Base-by-base conservation (phyloP, 2,797 vertebrate genomes). In the Carapus acus region DNA sequence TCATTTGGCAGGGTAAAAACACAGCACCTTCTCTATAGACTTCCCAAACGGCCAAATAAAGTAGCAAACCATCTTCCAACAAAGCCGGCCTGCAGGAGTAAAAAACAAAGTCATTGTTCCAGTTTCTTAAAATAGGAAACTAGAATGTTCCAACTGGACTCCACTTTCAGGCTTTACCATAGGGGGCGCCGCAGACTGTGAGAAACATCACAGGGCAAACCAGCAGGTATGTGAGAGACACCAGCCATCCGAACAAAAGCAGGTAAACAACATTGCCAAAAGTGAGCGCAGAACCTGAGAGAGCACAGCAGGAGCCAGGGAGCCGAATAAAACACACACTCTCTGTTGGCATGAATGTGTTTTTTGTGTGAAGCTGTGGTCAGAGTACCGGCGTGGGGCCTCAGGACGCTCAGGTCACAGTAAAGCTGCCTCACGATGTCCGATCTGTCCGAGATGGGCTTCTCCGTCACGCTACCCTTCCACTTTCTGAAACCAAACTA, bases 401-500 rank as follows among this genome's bases (percentile, higher is more conserved):
- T 89, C 18, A 92, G 44, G 9, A 86, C 37, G 0, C 85, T 91
- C 16, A 94, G 88, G 24, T 94, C 90, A 0, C 88, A 91, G 78
- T 93, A 86, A 24, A 93, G 87, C 62, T 93, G 90, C 63, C 87
- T 91, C 66, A 91, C 83, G 0, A 89, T 79, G 11, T 90, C 88
- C 0, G 91, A 91, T 0, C 79, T 54, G 44, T 91, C 88, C 63
- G 91, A 88, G 54, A 91, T 89, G 0, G 90, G 90, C 45, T 73
- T 79, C 1, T 80, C 89, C 0, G 92, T 93, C 14, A 93, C 89
- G 0, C 90, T 86, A 21, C 89, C 87, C 67, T 91, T 92, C 91
- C 92, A 93, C 43, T 93, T 94, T 73, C 91, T 91, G 79, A 92
- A 94, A 44, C 91, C 92, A 60, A 93, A 92, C 90, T 92, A 62